Base-by-base conservation (phyloP, 2,113 vertebrate genomes). In the Pica pica region DNA sequence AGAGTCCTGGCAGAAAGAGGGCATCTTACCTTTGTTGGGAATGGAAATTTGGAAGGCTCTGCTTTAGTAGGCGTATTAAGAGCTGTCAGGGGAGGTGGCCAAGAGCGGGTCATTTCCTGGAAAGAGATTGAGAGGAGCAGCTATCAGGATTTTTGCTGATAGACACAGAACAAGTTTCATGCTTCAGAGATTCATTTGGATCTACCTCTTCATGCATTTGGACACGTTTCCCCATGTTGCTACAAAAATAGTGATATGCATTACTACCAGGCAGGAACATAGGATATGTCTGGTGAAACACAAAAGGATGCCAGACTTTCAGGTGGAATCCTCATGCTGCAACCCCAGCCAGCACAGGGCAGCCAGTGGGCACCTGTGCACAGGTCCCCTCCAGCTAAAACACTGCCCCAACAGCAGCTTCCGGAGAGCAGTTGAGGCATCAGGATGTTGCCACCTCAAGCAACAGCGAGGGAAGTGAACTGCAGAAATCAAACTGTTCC, bases 91-190 rank as follows among this genome's bases (percentile, higher is more conserved):
- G 98, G 98, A 83, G 99, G 99, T 14, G 99, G 99, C 99, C 99
- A 99, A 31, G 99, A 98, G 53, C 98, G 98, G 71, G 98, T 99
- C 99, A 99, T 99, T 98, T 99, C 99, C 99, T 99, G 68, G 33
- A 94, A 96, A 77, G 90, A 77, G 92, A 95, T 95, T 37, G 74
- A 93, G 69, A 75, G 41, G 74, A 85, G 79, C 35, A 31, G 70
- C 60, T 53, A 69, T 87, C 49, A 71, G 41, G 21, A 60, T 21
- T 87, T 90, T 39, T 70, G 33, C 50, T 42, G 59, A 85, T 20
- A 47, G 20, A n/a, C 1, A 2, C 16, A 80, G 28, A 35, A 52
- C 23, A 90, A 49, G 11, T 79, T 82, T 57, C 69, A 67, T 0
- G 0, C 53, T 73, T 71, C 12, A 71, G 59, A 52, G 26, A 39